These are phyloP conservation scores for Eutolmus rufibarbis DNA, from an alignment of 2,888 invertebrate species.

Conservation along the genomic window DNA sequence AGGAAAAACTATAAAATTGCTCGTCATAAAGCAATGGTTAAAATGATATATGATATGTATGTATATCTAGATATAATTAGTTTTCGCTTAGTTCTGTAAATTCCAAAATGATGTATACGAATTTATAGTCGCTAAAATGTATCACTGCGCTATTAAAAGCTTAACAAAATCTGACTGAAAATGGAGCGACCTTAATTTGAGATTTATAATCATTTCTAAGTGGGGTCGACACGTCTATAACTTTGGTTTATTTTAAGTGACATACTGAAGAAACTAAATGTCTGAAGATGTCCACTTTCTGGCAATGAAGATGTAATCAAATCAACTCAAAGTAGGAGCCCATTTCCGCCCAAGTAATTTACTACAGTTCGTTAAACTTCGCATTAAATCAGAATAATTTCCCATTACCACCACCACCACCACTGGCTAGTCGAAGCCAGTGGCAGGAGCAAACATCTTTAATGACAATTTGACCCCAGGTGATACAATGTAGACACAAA, in stretches of 20 bases:
- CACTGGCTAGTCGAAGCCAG: neutral
- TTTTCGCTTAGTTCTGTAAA: neutral
- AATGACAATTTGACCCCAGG: slow-evolving; percentile 17
- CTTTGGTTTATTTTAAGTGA: neutral
- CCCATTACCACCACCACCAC: neutral
- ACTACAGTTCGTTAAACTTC: slow-evolving; percentile 7
- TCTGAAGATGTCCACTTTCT: neutral
- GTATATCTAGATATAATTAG: too few species aligned
- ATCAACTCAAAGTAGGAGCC: neutral
- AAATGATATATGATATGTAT: too few species aligned
- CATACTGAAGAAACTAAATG: neutral
- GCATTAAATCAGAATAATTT: neutral
- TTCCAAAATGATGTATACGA: neutral
- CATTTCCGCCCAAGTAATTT: neutral
- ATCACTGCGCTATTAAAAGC: neutral
- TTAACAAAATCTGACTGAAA: neutral
- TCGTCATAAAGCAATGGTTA: too few species aligned
- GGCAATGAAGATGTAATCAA: neutral
- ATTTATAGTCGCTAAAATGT: neutral
- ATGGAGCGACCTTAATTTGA: neutral
- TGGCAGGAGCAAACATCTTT: slow-evolving; percentile 14
- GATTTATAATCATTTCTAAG: neutral
- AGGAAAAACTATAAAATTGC: too few species aligned
- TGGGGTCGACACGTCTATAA: neutral
- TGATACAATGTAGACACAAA: slow-evolving; percentile 13